Evolutionary conservation across 2,113 vertebrate genomes (phyloP).

Genomic region (Corythoichthys haematopterus): DNA sequence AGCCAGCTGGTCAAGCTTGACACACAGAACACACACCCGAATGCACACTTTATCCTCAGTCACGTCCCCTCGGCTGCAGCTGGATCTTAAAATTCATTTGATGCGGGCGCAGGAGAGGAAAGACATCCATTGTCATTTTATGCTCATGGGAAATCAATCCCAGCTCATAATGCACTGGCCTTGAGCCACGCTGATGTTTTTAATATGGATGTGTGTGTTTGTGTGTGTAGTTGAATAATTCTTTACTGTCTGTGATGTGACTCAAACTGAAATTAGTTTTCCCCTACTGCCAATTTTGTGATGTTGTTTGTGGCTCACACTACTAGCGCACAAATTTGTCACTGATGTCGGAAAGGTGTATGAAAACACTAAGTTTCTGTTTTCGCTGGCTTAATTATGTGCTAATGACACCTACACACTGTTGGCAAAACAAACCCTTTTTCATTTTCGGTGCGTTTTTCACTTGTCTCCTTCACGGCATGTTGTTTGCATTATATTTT

Average conservation of each 20-base stretch:
- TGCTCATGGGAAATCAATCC: slow-evolving; percentile 50
- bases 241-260: slow-evolving; percentile 8
- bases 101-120: slow-evolving; percentile 33
- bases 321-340: slow-evolving; percentile 19
- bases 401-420: slow-evolving; percentile 25
- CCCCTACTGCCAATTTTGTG: neutral
- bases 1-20: slow-evolving; percentile 3
- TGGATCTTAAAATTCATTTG: slow-evolving; percentile 43
- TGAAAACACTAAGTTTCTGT: slow-evolving; percentile 8
- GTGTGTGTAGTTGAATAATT: slow-evolving; percentile 1
- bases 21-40: slow-evolving; percentile 1
- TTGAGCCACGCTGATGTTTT: slow-evolving; percentile 2
- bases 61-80: slow-evolving; percentile 40
- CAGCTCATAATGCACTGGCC: slow-evolving; percentile 15
- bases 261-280: slow-evolving; percentile 19
- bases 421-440: slow-evolving; percentile 41
- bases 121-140: slow-evolving; percentile 35
- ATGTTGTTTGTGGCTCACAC: slow-evolving; percentile 20
- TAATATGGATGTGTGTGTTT: slow-evolving; percentile 1
- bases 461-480: neutral
- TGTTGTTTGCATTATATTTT: slow-evolving; percentile 10
- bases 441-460: slow-evolving; percentile 5
- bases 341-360: slow-evolving; percentile 14
- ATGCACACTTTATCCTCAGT: slow-evolving; percentile 23
- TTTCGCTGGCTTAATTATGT: slow-evolving; percentile 34